A percentile compares a stretch with the other conserved stretches of the same genome.
Conservation (phyloP, 2,113 vertebrate species). For the Otocyon megalotis region DNA sequence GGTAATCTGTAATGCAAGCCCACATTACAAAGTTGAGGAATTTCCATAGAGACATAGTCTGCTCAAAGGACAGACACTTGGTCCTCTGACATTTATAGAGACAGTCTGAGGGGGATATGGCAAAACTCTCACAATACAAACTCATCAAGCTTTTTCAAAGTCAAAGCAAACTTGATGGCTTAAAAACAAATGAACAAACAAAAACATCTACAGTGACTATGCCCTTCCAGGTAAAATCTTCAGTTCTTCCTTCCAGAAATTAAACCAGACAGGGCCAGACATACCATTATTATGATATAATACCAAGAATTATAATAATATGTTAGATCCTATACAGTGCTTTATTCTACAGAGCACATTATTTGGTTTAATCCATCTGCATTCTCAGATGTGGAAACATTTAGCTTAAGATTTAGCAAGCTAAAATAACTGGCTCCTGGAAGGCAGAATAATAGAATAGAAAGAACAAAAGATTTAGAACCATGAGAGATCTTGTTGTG, state of each 20-base stretch:
- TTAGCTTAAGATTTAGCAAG: neutral
- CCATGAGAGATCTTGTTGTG: neutral
- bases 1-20: neutral
- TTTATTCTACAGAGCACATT: neutral
- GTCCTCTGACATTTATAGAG: neutral
- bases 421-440: neutral
- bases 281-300: too few species aligned
- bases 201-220: neutral
- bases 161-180: neutral
- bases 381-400: neutral
- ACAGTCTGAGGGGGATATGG: neutral
- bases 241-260: neutral
- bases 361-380: neutral
- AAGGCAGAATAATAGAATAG: neutral
- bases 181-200: neutral
- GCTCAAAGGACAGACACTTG: neutral
- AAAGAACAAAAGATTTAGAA: neutral
- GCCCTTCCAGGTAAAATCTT: neutral
- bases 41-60: neutral
- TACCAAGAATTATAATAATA: neutral
- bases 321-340: neutral
- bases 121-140: neutral
- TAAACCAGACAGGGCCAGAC: neutral
- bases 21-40: neutral
- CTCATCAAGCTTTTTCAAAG: neutral